Conservation (phyloP, 2,797 vertebrate species). For the Pangasius sanitwongsei region DNA sequence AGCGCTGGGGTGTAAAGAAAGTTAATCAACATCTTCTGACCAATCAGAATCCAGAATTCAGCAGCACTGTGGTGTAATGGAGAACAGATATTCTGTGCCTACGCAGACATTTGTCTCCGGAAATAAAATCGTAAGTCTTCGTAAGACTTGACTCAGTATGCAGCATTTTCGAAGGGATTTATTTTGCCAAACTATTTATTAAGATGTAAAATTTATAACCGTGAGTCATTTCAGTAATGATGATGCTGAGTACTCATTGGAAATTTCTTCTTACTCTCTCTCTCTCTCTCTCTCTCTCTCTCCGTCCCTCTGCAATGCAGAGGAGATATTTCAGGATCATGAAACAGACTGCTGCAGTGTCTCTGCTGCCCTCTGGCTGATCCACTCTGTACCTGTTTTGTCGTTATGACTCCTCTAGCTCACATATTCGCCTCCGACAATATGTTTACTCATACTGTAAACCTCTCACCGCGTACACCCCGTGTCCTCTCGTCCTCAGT, state of each 20-base stretch:
- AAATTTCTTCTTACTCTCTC: slow-evolving; percentile 7
- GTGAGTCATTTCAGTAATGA: not conserved
- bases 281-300: slow-evolving; percentile 26
- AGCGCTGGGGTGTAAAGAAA: not conserved
- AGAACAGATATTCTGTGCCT: not conserved
- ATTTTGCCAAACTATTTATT: not conserved
- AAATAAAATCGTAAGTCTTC: not conserved
- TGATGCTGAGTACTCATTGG: not conserved
- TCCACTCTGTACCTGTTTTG: not conserved
- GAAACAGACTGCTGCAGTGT: slow-evolving; percentile 49
- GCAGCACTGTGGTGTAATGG: not conserved
- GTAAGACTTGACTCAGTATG: not conserved
- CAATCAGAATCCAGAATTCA: not conserved
- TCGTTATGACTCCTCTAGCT: not conserved
- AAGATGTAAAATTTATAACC: not conserved
- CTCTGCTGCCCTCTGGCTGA: slow-evolving; percentile 69
- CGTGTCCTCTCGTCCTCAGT: slow-evolving; percentile 70
- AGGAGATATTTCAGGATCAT: slow-evolving; percentile 51
- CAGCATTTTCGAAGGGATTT: not conserved
- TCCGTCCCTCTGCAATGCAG: slow-evolving; percentile 79
- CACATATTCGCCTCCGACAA: not conserved
- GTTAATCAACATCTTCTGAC: not conserved
- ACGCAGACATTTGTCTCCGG: not conserved
- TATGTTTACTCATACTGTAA: not conserved
- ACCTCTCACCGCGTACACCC: not conserved